Evolutionary conservation across 2,888 invertebrate species (phyloP).

Genomic region (Drosophila suboccidentalis): DNA sequence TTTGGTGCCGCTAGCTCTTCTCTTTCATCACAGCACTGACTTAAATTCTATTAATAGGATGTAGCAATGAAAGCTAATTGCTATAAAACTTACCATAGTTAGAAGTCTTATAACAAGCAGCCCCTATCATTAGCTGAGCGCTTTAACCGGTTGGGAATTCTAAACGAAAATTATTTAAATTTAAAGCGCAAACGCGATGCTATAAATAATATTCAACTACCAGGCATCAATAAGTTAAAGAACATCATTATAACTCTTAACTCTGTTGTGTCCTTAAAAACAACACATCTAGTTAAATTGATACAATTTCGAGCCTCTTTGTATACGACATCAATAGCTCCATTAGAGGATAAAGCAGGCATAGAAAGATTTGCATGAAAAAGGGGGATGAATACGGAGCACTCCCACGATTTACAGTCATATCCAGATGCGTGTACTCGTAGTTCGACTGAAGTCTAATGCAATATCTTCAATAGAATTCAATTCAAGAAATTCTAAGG

Average conservation of each 20-base stretch:
- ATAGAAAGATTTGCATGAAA: conserved; percentile 41
- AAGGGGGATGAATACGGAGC: conserved; percentile 18
- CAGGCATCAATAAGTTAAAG: neutral
- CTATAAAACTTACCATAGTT: neutral
- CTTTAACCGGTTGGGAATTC: neutral
- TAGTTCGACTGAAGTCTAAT: conserved; percentile 35
- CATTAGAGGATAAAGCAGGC: conserved; percentile 32
- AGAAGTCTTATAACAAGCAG: neutral
- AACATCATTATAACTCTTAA: neutral
- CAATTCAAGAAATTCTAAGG: conserved; percentile 26
- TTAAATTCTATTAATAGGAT: neutral
- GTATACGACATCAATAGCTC: conserved; percentile 31
- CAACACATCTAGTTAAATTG: conserved; percentile 4
- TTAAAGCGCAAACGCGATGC: neutral
- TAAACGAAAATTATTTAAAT: neutral
- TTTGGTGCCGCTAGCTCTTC: neutral
- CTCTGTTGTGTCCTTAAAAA: neutral
- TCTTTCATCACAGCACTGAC: neutral
- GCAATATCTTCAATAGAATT: conserved; percentile 50
- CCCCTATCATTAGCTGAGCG: neutral
- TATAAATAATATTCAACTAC: neutral
- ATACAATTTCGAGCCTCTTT: conserved; percentile 30
- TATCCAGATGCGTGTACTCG: conserved; percentile 6
- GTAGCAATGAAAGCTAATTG: neutral
- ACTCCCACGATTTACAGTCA: conserved; percentile 19